phyloP scores from a whole-genome alignment of 2,113 vertebrate species.

The Micromys minutus region DNA sequence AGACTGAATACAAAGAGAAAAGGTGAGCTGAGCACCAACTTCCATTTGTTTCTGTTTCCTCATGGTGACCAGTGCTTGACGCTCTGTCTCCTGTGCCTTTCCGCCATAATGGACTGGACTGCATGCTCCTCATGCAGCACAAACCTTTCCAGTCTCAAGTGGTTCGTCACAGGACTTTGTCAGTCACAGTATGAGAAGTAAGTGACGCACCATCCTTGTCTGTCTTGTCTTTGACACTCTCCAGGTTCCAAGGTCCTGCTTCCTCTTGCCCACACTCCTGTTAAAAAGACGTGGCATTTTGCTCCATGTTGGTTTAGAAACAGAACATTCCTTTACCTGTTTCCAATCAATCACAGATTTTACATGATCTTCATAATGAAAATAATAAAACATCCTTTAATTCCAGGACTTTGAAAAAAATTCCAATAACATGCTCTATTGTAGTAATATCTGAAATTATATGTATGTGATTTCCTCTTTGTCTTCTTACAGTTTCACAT shows the following conservation, averaged over 20 bases:
- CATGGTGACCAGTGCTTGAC: neutral
- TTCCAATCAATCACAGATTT: constrained; percentile 63
- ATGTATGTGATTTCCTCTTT: constrained; percentile 77
- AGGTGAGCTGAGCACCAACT: neutral
- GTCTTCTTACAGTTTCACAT: constrained; percentile 56
- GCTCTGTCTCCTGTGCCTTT: neutral
- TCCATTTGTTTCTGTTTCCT: neutral
- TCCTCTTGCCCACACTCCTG: neutral
- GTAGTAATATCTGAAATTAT: constrained; percentile 76
- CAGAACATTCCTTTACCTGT: neutral
- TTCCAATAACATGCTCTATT: constrained; percentile 69
- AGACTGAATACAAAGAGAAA: neutral
- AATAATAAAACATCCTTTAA: constrained; percentile 83
- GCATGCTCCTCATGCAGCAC: neutral
- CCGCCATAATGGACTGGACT: neutral
- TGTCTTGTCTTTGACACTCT: constrained; percentile 48
- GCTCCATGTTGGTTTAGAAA: constrained; percentile 46
- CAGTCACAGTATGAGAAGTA: neutral
- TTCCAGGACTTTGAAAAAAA: constrained; percentile 80
- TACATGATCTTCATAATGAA: constrained; percentile 78
- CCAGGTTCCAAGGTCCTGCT: neutral
- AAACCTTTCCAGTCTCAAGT: neutral
- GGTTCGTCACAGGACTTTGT: neutral
- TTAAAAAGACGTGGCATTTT: neutral
- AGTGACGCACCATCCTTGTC: constrained; percentile 27